These are phyloP conservation scores for Melanotaenia boesemani DNA, from an alignment of 2,797 vertebrate genomes.

Conservation along the genomic window DNA sequence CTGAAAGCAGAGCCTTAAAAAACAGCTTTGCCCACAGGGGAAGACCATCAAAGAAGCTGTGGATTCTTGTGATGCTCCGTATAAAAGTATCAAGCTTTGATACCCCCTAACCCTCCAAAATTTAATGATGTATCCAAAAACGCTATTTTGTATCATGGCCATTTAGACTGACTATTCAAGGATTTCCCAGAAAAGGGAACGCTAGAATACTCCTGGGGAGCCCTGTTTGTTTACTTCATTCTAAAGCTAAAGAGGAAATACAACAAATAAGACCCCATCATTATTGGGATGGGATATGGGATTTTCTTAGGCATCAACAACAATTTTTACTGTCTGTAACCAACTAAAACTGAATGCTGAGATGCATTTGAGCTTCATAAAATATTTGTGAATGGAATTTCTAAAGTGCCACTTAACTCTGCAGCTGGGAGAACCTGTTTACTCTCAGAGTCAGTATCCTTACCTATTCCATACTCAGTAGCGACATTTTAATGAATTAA, in stretches of 20 bases:
- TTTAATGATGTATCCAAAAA: constrained; percentile 26
- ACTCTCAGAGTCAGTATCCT: neutral
- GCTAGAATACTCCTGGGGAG: neutral
- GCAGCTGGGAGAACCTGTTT: neutral
- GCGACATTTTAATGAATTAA: neutral
- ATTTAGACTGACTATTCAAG: constrained; percentile 16
- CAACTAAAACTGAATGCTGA: neutral
- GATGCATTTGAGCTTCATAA: neutral
- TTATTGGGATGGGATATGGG: neutral
- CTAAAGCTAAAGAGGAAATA: neutral
- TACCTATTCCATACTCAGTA: neutral
- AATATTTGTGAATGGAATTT: neutral
- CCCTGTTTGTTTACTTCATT: constrained; percentile 7
- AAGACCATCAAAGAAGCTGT: constrained; percentile 42
- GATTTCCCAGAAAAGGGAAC: neutral
- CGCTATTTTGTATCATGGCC: constrained; percentile 35
- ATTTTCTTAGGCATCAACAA: neutral
- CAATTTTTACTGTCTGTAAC: neutral
- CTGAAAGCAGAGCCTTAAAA: constrained; percentile 28
- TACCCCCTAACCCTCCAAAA: constrained; percentile 1
- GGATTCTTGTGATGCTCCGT: constrained; percentile 20
- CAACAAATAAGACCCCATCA: neutral
- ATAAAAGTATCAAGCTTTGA: constrained; percentile 33
- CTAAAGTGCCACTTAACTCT: neutral
- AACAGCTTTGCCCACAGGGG: constrained; percentile 32